A percentile compares a stretch with the other conserved stretches of the same genome.
Conservation (phyloP, 2,797 vertebrate species). For the Peromyscus aztecus region DNA sequence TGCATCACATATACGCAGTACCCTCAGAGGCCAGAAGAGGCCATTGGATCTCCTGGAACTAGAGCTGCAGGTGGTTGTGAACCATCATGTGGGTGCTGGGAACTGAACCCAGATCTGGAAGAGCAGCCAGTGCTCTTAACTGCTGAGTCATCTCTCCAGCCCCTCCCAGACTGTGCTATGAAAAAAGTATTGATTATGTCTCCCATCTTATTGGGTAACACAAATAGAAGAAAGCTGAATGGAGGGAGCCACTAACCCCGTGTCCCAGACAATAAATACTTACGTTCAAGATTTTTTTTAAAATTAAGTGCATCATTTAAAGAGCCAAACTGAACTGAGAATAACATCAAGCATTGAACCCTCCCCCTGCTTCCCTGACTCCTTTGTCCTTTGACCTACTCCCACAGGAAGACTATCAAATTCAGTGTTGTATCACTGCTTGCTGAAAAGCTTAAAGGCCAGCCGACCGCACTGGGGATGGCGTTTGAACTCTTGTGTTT, state of each 20-base stretch:
- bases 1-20: not conserved
- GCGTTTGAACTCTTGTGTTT: not conserved
- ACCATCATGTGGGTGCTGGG: not conserved
- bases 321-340: not conserved
- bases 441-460: not conserved
- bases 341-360: not conserved
- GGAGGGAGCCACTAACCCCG: not conserved
- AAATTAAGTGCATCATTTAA: not conserved
- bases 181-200: not conserved
- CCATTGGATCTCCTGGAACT: not conserved
- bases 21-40: not conserved
- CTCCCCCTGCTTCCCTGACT: not conserved
- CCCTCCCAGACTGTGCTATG: not conserved
- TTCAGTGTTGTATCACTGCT: not conserved
- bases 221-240: not conserved
- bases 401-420: not conserved
- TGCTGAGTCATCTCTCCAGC: not conserved
- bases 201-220: not conserved
- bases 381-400: not conserved
- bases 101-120: not conserved
- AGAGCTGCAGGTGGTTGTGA: not conserved
- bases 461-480: not conserved
- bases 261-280: not conserved
- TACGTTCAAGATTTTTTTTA: not conserved
- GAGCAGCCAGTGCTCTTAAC: not conserved